Evolutionary conservation across 2,113 vertebrate genomes (phyloP).

Genomic region (Dasyurus viverrinus): DNA sequence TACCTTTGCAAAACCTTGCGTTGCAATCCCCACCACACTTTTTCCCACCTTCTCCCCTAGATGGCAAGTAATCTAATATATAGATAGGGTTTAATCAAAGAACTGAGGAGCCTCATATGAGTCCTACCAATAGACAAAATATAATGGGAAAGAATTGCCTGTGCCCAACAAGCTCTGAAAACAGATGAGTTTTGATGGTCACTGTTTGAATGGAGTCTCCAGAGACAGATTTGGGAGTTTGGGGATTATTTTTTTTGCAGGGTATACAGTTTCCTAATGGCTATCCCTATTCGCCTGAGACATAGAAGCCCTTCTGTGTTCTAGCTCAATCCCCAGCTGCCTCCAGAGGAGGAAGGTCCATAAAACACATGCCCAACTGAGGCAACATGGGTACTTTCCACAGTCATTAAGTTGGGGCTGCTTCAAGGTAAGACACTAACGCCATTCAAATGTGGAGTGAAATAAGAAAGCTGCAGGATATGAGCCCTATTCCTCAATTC

Average conservation of each 20-base stretch:
- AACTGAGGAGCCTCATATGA: not conserved
- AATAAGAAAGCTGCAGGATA: slow-evolving; percentile 9
- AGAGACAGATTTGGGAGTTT: not conserved
- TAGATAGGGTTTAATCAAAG: not conserved
- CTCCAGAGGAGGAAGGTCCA: not conserved
- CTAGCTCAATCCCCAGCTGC: not conserved
- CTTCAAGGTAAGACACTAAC: slow-evolving; percentile 15
- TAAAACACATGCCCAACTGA: slow-evolving; percentile 30
- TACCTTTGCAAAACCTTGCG: too few species aligned
- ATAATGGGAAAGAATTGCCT: not conserved
- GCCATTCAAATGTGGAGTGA: not conserved
- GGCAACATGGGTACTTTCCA: slow-evolving; percentile 37
- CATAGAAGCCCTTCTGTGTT: slow-evolving; percentile 50
- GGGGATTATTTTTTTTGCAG: not conserved
- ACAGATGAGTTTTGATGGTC: not conserved
- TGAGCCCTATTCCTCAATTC: not conserved
- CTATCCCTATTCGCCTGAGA: slow-evolving; percentile 2
- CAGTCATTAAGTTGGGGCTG: not conserved
- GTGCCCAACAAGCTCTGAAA: not conserved
- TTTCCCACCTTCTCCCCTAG: too few species aligned
- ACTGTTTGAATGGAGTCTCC: not conserved
- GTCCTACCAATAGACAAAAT: not conserved
- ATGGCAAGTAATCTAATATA: too few species aligned
- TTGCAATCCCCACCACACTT: too few species aligned
- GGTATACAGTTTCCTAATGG: slow-evolving; percentile 40